Percentiles rank a stretch among this genome's conserved stretches.
phyloP scores from a whole-genome alignment of 64 coral and sea anemone species.

The Montipora foliosa region DNA sequence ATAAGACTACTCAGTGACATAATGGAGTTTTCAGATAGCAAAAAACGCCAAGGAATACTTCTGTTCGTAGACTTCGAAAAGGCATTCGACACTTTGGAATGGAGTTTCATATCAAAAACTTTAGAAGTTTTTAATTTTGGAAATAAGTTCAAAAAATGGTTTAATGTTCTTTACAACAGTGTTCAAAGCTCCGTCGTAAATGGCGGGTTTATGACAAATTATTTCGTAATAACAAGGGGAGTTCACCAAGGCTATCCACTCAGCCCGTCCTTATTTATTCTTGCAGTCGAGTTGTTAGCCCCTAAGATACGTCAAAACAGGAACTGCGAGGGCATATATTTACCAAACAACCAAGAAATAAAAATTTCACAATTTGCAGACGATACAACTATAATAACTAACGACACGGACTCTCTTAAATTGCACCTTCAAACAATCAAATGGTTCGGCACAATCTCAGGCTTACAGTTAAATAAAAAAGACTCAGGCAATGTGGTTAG shows the following conservation, averaged over 20 bases:
- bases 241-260: conserved; percentile 18
- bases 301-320: not conserved
- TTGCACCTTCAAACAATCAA: not conserved
- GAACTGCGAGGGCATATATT: not conserved
- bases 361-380: conserved; percentile 5
- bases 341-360: not conserved
- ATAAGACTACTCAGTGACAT: conserved; percentile 31
- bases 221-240: not conserved
- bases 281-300: not conserved
- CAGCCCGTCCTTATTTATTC: not conserved
- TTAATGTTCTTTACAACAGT: conserved; percentile 6
- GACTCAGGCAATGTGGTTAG: not conserved
- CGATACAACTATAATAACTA: not conserved
- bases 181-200: not conserved
- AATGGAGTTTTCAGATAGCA: not conserved
- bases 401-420: not conserved
- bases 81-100: conserved; percentile 51
- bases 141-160: not conserved
- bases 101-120: conserved; percentile 7
- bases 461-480: not conserved
- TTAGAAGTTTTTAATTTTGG: conserved; percentile 36
- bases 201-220: not conserved
- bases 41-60: conserved; percentile 25
- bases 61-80: conserved; percentile 42
- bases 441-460: not conserved